A percentile compares a stretch with the other conserved stretches of the same genome.
Evolutionary conservation across 2,888 invertebrate species (phyloP).

Genomic region (Ophraella communa): DNA sequence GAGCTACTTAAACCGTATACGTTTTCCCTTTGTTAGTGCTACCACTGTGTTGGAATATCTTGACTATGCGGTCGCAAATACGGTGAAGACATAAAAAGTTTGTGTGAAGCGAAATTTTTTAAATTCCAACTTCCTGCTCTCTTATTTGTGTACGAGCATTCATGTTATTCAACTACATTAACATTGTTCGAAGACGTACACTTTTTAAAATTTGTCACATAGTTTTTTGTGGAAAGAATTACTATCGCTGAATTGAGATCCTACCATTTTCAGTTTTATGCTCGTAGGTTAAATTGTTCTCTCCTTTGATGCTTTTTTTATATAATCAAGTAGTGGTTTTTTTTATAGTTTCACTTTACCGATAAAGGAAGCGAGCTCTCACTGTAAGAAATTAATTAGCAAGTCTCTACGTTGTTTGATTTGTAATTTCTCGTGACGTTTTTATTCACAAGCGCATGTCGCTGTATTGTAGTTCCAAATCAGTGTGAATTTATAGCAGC

Average conservation of each 20-base stretch:
- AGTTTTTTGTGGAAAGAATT: neutral
- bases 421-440: too few species aligned
- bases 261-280: neutral
- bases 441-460: too few species aligned
- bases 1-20: neutral
- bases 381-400: too few species aligned
- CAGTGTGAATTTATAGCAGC: too few species aligned
- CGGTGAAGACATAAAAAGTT: slow-evolving; percentile 23
- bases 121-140: neutral
- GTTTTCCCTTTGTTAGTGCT: neutral
- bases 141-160: neutral
- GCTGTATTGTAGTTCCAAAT: too few species aligned
- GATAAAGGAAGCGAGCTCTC: too few species aligned
- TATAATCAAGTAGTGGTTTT: too few species aligned
- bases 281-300: neutral
- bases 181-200: neutral
- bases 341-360: too few species aligned
- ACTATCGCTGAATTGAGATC: neutral
- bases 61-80: slow-evolving; percentile 5
- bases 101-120: slow-evolving; percentile 4
- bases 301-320: too few species aligned
- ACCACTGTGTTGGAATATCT: neutral
- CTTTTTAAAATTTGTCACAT: slow-evolving; percentile 1
- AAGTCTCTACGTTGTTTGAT: too few species aligned
- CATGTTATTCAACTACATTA: slow-evolving; percentile 1